Conservation (phyloP, 2,888 invertebrate genomes). For the Sericinus montela region DNA sequence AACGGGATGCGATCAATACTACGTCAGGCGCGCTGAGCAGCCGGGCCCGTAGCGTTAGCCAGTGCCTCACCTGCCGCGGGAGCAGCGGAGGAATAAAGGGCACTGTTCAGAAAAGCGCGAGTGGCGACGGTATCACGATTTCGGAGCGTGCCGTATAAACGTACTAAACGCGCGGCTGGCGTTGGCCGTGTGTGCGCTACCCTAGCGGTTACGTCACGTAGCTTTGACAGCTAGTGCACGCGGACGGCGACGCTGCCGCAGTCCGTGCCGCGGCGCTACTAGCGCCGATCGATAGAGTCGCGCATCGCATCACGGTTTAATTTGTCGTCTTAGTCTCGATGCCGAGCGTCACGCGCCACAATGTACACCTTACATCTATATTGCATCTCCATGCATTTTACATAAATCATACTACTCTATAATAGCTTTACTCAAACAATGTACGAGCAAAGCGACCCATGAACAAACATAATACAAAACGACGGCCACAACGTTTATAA, state of each 20-base stretch:
- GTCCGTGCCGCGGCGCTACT: slow-evolving; percentile 47
- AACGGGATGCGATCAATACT: slow-evolving; percentile 59
- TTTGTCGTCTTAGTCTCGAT: slow-evolving; percentile 14
- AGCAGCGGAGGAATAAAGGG: slow-evolving; percentile 37
- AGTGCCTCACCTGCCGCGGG: slow-evolving; percentile 55
- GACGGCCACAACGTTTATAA: no score
- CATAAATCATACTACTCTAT: neutral
- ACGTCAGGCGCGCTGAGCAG: slow-evolving; percentile 40
- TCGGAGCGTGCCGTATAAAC: slow-evolving; percentile 42
- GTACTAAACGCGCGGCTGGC: slow-evolving; percentile 59
- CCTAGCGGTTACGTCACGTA: slow-evolving; percentile 61
- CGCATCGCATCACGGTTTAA: slow-evolving; percentile 21
- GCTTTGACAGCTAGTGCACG: slow-evolving; percentile 53
- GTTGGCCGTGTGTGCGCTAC: slow-evolving; percentile 61
- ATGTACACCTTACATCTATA: neutral
- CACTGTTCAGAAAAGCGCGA: slow-evolving; percentile 42
- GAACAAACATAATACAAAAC: neutral
- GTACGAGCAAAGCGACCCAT: neutral
- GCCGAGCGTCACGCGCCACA: slow-evolving; percentile 7
- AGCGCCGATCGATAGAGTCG: slow-evolving; percentile 42
- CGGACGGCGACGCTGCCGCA: slow-evolving; percentile 24
- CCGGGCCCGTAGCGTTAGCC: slow-evolving; percentile 49
- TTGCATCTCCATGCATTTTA: neutral
- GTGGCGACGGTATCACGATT: slow-evolving; percentile 37
- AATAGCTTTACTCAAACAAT: neutral